These are phyloP conservation scores for Montipora capitata DNA, from an alignment of 92 coral and sea anemone genomes.

Conservation along the genomic window DNA sequence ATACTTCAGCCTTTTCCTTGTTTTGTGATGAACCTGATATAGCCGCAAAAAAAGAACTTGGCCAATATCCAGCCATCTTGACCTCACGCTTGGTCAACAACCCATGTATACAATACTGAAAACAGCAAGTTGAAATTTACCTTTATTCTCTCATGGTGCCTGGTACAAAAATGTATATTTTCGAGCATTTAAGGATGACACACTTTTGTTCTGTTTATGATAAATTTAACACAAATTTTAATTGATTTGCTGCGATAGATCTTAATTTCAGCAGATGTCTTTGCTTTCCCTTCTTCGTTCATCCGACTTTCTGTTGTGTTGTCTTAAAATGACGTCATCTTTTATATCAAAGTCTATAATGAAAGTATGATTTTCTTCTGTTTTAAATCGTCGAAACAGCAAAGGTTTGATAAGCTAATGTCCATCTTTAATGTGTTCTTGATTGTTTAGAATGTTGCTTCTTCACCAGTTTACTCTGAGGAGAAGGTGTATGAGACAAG, in stretches of 20 bases:
- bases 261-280: neutral
- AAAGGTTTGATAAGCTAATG: neutral
- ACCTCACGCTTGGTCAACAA: too few relatives aligned
- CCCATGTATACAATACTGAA: too few relatives aligned
- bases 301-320: neutral
- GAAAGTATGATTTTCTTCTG: too few relatives aligned
- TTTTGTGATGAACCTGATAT: too few relatives aligned
- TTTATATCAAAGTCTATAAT: too few relatives aligned
- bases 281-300: neutral
- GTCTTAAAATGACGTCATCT: too few relatives aligned
- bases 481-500: neutral
- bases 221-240: neutral
- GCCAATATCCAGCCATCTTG: too few relatives aligned
- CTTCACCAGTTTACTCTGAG: slow-evolving; percentile 34
- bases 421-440: neutral
- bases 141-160: slow-evolving; percentile 24
- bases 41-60: too few relatives aligned
- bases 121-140: neutral
- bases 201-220: neutral
- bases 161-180: slow-evolving; percentile 37
- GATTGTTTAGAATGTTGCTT: slow-evolving; percentile 22
- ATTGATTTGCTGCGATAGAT: neutral
- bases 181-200: neutral
- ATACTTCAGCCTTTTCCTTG: too few relatives aligned
- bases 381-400: neutral